Conservation (phyloP, 2,113 vertebrate species). For the Psammodynastes pulverulentus region DNA sequence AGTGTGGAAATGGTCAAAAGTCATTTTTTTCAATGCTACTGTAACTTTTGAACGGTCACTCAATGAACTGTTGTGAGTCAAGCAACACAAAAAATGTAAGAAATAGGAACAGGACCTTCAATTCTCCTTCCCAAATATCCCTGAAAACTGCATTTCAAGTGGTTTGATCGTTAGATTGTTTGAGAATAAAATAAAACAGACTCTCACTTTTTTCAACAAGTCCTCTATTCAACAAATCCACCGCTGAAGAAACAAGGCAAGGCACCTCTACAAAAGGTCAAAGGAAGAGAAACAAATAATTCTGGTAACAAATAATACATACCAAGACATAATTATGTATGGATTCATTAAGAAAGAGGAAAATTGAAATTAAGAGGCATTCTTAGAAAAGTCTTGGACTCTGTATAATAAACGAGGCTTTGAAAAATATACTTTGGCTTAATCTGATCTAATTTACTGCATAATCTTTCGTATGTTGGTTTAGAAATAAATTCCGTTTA, state of each 20-base stretch:
- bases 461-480: background rate
- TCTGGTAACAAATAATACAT: background rate
- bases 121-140: background rate
- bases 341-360: background rate
- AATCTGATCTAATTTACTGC: constrained; percentile 51
- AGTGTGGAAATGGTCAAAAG: background rate
- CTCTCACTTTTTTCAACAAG: background rate
- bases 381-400: constrained; percentile 10
- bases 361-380: constrained; percentile 7
- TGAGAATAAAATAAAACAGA: background rate
- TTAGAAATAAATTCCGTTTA: background rate
- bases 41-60: background rate
- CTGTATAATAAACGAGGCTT: constrained; percentile 49
- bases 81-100: background rate
- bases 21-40: background rate
- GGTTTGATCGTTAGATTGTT: background rate
- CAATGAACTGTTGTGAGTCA: background rate
- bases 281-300: constrained; percentile 21
- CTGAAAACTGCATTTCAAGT: background rate
- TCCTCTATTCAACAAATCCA: background rate
- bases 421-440: constrained; percentile 57
- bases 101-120: background rate
- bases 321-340: background rate
- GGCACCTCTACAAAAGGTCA: constrained; percentile 8
- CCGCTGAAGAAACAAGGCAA: background rate